phyloP scores from a whole-genome alignment of 2,113 vertebrate genomes.

The Ictidomys tridecemlineatus region DNA sequence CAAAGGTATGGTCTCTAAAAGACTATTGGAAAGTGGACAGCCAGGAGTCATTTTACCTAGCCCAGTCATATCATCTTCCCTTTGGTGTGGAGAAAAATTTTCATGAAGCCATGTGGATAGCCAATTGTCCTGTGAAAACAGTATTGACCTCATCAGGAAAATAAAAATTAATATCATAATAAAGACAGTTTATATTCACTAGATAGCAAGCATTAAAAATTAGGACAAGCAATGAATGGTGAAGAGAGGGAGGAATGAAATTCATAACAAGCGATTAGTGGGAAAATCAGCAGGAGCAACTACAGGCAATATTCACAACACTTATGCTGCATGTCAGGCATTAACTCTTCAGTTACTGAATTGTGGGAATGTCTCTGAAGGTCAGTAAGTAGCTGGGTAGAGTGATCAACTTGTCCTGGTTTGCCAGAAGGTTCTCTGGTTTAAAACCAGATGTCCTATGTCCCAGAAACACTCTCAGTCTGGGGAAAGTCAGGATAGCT shows the following conservation, averaged over 20 bases:
- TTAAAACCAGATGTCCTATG: background rate
- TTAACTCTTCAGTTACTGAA: background rate
- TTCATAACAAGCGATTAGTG: background rate
- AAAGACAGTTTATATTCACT: background rate
- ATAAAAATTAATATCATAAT: constrained; percentile 48
- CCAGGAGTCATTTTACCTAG: background rate
- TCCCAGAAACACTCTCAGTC: background rate
- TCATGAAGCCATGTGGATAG: background rate
- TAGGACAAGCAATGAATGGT: background rate
- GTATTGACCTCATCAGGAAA: constrained; percentile 9
- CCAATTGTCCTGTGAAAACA: constrained; percentile 17
- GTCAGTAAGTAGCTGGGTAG: background rate
- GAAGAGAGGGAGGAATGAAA: background rate
- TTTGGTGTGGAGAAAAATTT: constrained; percentile 3
- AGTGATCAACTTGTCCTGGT: background rate
- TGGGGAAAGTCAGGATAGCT: background rate
- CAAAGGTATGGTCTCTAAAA: background rate
- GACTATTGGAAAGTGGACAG: background rate
- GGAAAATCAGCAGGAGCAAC: background rate
- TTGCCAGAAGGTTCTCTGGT: constrained; percentile 29
- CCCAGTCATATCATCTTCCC: background rate
- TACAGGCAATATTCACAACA: background rate
- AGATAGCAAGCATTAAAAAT: constrained; percentile 1
- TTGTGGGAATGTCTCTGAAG: background rate
- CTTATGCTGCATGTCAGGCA: background rate